Conservation (phyloP, 2,113 vertebrate genomes). For the Capreolus pygargus region DNA sequence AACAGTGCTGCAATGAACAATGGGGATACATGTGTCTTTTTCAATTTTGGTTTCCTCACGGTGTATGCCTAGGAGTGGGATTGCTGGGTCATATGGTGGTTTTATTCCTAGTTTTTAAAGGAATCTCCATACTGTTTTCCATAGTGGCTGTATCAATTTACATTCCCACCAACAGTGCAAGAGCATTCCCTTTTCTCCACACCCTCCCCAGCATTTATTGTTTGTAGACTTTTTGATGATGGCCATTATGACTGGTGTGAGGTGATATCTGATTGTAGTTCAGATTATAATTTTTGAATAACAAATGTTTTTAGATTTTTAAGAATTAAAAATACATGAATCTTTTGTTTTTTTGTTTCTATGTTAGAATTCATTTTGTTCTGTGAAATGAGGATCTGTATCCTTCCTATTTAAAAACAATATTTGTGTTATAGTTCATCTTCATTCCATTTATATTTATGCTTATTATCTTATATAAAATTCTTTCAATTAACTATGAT, state of each 20-base stretch:
- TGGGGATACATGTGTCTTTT: neutral
- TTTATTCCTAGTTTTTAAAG: neutral
- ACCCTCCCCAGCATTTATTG: neutral
- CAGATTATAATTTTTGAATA: neutral
- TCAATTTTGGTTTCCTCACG: neutral
- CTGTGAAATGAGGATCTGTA: neutral
- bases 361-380: slow-evolving; percentile 21
- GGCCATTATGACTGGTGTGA: neutral
- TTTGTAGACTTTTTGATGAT: neutral
- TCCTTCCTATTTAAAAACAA: neutral
- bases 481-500: neutral
- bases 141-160: neutral
- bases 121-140: neutral
- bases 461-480: neutral
- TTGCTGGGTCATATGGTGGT: neutral
- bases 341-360: neutral
- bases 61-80: neutral
- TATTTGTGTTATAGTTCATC: neutral
- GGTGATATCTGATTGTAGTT: neutral
- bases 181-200: neutral
- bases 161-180: neutral
- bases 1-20: neutral
- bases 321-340: neutral
- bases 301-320: neutral
- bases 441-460: neutral